Percentiles rank a stretch among this genome's conserved stretches.
Conservation (phyloP, 1,140 invertebrate species). For the Gonioctena quinquepunctata region DNA sequence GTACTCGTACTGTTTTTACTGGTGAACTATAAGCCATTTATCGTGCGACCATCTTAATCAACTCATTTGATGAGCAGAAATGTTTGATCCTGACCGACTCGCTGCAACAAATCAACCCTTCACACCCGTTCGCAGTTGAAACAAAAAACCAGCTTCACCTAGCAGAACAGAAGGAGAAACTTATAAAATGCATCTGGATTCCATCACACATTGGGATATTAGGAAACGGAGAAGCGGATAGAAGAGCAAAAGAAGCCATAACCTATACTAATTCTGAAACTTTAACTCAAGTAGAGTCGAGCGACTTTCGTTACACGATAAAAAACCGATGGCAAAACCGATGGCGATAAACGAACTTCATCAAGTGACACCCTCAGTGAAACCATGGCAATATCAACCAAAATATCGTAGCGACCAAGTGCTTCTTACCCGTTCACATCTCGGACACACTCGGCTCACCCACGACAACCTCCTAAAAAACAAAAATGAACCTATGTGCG, state of each 20-base stretch:
- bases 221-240: no score
- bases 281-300: not conserved
- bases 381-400: not conserved
- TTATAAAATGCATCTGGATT: no score
- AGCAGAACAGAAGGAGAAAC: no score
- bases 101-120: not conserved
- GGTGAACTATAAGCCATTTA: not conserved
- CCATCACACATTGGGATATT: no score
- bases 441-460: no score
- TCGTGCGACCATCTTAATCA: not conserved
- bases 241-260: no score
- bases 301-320: no score
- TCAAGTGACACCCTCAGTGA: not conserved
- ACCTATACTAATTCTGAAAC: no score
- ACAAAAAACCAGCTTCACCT: not conserved
- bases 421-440: no score
- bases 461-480: no score
- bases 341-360: not conserved
- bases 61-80: not conserved
- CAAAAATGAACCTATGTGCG: no score
- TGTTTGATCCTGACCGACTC: not conserved
- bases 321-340: not conserved
- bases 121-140: not conserved
- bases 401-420: no score
- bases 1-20: not conserved